Evolutionary conservation across 2,888 invertebrate genomes (phyloP).

Genomic region (Ophion ventricosus): DNA sequence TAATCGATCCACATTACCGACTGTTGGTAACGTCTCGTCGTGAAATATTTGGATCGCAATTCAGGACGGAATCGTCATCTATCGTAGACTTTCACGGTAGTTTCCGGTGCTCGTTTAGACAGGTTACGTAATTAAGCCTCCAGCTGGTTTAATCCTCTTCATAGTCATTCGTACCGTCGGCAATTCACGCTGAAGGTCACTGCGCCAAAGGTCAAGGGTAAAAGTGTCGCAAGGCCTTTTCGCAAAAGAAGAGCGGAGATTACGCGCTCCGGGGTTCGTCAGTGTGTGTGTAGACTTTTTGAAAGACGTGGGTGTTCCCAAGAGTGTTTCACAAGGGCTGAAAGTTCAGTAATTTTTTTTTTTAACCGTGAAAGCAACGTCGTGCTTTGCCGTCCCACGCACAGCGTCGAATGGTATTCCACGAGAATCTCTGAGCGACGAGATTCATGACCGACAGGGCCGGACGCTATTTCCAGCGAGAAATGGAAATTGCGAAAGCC

Average conservation of each 20-base stretch:
- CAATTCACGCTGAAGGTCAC: too few species aligned
- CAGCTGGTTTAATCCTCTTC: too few species aligned
- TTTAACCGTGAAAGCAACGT: constrained; percentile 17
- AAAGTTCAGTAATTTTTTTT: constrained; percentile 31
- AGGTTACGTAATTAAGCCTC: too few species aligned
- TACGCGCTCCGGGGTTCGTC: neutral
- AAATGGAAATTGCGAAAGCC: constrained; percentile 8
- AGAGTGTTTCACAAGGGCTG: constrained; percentile 15
- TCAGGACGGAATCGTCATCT: too few species aligned
- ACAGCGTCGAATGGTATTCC: neutral
- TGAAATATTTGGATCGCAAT: too few species aligned
- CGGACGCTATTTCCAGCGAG: neutral
- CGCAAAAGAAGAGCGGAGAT: neutral
- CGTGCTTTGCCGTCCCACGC: neutral
- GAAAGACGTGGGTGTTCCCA: constrained; percentile 23
- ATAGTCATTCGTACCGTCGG: too few species aligned
- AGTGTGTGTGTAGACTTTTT: constrained; percentile 20
- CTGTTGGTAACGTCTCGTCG: too few species aligned
- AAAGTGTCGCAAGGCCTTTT: constrained; percentile 2
- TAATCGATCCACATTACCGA: too few species aligned
- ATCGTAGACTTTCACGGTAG: too few species aligned
- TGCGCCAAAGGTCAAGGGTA: constrained; percentile 45
- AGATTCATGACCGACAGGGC: neutral
- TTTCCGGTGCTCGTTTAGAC: too few species aligned
- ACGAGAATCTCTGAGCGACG: neutral